Conservation (phyloP, 2,888 invertebrate genomes). For the Pherbina coryleti region DNA sequence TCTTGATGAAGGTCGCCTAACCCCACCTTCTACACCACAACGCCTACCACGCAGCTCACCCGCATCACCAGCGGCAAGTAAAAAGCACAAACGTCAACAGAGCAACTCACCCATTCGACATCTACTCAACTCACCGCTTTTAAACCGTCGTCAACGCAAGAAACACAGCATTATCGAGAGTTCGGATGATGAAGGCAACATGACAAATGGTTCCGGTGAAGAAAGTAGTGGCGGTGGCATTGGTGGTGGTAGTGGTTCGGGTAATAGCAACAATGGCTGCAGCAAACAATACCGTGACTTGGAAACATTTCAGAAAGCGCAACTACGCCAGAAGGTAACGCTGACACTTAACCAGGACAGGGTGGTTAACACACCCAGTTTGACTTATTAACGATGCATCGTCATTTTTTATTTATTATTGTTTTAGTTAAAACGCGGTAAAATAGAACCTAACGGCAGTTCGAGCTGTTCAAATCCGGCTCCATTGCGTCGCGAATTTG, state of each 20-base stretch:
- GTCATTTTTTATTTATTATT: conserved; percentile 21
- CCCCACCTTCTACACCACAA: conserved; percentile 71
- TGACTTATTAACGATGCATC: conserved; percentile 9
- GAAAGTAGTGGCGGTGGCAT: conserved; percentile 68
- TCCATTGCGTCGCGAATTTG: conserved; percentile 81
- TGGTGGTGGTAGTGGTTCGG: conserved; percentile 58
- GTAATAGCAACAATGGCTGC: conserved; percentile 68
- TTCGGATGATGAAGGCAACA: conserved; percentile 82
- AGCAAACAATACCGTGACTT: conserved; percentile 85
- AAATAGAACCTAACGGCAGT: conserved; percentile 73
- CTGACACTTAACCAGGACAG: neutral
- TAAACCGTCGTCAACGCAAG: conserved; percentile 81
- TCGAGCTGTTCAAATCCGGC: conserved; percentile 66
- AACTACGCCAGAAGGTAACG: conserved; percentile 87
- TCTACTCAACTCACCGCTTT: conserved; percentile 85
- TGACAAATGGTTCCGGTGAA: conserved; percentile 73
- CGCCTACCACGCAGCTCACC: conserved; percentile 84
- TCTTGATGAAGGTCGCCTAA: conserved; percentile 71
- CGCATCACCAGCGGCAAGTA: conserved; percentile 79
- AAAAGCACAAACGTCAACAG: conserved; percentile 81
- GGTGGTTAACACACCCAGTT: neutral
- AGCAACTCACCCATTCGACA: conserved; percentile 85
- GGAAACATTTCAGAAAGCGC: conserved; percentile 93
- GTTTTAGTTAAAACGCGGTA: conserved; percentile 79
- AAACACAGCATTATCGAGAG: conserved; percentile 81